Evolutionary conservation across 35 echinoderm and acorn worm species (phyloP), one percentile per base, ranked within the genome.

Genomic region (Patiria miniata): DNA sequence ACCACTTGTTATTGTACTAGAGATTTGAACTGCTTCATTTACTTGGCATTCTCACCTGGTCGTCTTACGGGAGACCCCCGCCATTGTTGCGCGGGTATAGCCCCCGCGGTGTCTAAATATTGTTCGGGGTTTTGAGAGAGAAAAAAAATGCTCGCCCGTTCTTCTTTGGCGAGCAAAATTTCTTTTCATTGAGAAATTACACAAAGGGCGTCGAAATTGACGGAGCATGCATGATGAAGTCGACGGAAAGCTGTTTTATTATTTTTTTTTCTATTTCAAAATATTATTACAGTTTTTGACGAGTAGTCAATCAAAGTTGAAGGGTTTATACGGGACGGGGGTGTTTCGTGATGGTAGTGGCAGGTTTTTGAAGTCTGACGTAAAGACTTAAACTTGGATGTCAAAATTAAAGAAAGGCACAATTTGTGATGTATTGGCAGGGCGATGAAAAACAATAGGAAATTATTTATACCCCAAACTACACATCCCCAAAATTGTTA

Each of bases 21-120:
- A 22, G 65, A 73, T 73, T 73, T 73, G 65, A 73, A 73, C 29
- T 34, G 65, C 65, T 73, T 73, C 65, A 28, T 73, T 73, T 73
- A 23, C 65, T 73, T 73, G 65, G 19, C 65, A 73, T 73, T 73
- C 65, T 73, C 65, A 34, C 34, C 22, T 34, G 65, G 30, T 73
- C 65, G 65, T 73, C 65, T 73, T 73, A 73, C 65, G 65, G 57
- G 19, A 32, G 65, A 28, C 65, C 34, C 26, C 34, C 26, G 23
- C 19, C 65, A 28, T 73, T 73, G 65, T 73, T 26, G 8, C 34
- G 6, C 34, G 23, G 65, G 65, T 73, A 73, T 73, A 73, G 65
- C 34, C 26, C 65, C 65, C n/a, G 65, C 65, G 65, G 65, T 73
- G 65, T 73, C 65, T 73, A 73, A 73, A 73, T 73, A 73, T 73